Evolutionary conservation across 2,113 vertebrate species (phyloP).

Genomic region (Antechinus stuartii): DNA sequence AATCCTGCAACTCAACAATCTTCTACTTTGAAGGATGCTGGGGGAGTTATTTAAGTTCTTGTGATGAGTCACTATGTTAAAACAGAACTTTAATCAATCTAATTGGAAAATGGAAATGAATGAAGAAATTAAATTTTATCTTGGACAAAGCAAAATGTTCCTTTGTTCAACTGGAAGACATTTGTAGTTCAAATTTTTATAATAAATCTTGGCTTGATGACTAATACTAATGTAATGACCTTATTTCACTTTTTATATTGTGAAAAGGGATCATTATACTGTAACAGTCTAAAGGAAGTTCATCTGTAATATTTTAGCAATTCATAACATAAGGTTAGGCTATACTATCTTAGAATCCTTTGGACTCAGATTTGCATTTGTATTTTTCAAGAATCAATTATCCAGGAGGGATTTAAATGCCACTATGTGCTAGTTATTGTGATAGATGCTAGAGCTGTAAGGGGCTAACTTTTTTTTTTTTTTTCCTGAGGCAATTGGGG

Average conservation of each 20-base stretch:
- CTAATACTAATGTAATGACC: constrained; percentile 17
- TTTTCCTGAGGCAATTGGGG: too few relatives aligned
- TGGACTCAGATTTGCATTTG: not conserved
- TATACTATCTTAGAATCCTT: not conserved
- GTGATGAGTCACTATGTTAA: constrained; percentile 37
- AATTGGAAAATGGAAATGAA: constrained; percentile 26
- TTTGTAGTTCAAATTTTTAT: constrained; percentile 28
- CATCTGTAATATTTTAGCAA: not conserved
- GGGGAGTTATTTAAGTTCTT: constrained; percentile 41
- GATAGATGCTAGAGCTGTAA: not conserved
- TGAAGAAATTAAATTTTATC: constrained; percentile 28
- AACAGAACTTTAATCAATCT: constrained; percentile 12
- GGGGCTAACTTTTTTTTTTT: not conserved
- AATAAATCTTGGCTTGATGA: constrained; percentile 50
- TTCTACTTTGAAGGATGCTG: constrained; percentile 41
- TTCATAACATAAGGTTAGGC: not conserved
- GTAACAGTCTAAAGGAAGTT: not conserved
- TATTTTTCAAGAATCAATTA: not conserved
- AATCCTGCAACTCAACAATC: not conserved
- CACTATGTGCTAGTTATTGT: not conserved
- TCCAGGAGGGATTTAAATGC: not conserved
- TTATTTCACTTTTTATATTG: constrained; percentile 21
- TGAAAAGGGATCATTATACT: not conserved
- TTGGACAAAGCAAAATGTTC: constrained; percentile 58
- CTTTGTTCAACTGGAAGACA: not conserved